Conservation (phyloP, 2,797 vertebrate genomes). For the Coreius guichenoti region DNA sequence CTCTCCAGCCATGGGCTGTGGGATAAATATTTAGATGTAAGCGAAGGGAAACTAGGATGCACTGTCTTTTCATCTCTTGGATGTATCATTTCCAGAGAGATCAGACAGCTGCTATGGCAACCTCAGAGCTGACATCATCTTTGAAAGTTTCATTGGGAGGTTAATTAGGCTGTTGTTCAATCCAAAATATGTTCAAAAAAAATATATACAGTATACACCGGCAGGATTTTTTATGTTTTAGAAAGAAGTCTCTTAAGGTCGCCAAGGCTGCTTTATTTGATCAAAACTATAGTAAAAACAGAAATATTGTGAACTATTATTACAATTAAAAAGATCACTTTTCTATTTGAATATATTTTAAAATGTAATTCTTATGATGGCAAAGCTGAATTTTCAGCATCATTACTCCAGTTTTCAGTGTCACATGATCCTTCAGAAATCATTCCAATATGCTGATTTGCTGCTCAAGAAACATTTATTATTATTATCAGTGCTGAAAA, state of each 20-base stretch:
- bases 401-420: not conserved
- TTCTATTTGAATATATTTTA: not conserved
- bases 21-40: constrained; percentile 80
- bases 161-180: constrained; percentile 46
- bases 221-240: not conserved
- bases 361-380: not conserved
- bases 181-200: not conserved
- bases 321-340: not conserved
- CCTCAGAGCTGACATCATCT: constrained; percentile 50
- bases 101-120: constrained; percentile 61
- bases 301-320: not conserved
- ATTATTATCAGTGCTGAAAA: not conserved
- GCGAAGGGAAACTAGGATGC: constrained; percentile 63
- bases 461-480: not conserved
- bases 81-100: constrained; percentile 70
- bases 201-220: not conserved
- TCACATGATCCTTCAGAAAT: not conserved
- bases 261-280: not conserved
- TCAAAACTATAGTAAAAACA: not conserved
- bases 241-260: not conserved
- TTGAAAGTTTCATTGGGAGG: constrained; percentile 31
- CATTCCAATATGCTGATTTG: not conserved
- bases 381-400: not conserved
- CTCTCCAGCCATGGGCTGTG: constrained; percentile 68
- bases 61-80: constrained; percentile 71